These are phyloP conservation scores for Fulica atra DNA, from an alignment of 2,113 vertebrate genomes.

Conservation along the genomic window DNA sequence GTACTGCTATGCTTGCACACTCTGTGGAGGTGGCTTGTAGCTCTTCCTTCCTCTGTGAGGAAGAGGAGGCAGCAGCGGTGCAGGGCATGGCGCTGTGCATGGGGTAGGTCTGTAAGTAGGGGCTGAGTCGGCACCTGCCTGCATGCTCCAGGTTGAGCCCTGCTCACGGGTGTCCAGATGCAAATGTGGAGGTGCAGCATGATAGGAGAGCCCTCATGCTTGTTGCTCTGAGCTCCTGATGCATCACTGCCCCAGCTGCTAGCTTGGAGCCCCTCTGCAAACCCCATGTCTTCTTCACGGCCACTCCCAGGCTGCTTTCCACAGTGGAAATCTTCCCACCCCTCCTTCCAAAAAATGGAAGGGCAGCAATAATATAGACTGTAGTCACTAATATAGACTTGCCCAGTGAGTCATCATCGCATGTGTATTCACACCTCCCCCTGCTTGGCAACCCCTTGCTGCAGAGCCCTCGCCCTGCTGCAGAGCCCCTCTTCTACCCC, in stretches of 20 bases:
- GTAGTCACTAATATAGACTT: not conserved
- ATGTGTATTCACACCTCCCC: fast-evolving
- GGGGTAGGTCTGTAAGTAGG: not conserved
- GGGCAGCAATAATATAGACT: not conserved
- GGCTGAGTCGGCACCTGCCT: not conserved
- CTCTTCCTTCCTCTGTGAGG: not conserved
- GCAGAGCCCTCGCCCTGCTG: not conserved
- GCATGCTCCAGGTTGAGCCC: too few relatives aligned
- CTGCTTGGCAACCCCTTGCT: not conserved
- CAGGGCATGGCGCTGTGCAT: not conserved
- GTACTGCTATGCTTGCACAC: not conserved
- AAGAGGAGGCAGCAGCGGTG: not conserved
- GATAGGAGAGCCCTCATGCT: not conserved
- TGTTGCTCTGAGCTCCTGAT: not conserved
- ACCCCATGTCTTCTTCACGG: fast-evolving
- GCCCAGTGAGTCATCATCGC: not conserved
- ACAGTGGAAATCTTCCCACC: not conserved
- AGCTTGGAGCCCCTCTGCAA: not conserved
- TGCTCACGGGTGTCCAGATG: not conserved
- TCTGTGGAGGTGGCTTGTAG: not conserved
- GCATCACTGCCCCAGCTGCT: not conserved
- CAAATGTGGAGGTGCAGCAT: fast-evolving
- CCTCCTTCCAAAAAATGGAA: not conserved
- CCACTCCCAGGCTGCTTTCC: not conserved
- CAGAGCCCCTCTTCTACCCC: not conserved